Conservation (phyloP, 2,888 invertebrate genomes). For the Orthosia gracilis region DNA sequence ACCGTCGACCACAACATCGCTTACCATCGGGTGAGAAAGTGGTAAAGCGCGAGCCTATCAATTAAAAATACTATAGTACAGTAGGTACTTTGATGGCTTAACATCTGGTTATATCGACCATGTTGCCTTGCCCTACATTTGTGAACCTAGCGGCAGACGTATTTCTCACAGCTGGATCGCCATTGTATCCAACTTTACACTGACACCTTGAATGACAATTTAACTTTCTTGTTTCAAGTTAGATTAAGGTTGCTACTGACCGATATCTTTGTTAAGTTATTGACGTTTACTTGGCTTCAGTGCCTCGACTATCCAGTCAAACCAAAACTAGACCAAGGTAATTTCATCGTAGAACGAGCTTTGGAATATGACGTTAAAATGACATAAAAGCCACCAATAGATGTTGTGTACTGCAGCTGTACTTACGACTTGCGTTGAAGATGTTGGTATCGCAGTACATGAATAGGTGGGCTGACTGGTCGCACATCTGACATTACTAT, state of each 20-base stretch:
- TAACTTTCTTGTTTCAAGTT: constrained; percentile 29
- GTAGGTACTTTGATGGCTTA: background rate
- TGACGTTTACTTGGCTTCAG: background rate
- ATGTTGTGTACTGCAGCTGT: background rate
- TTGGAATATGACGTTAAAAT: background rate
- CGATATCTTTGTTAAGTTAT: constrained; percentile 16
- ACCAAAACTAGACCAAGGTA: background rate
- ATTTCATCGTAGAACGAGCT: background rate
- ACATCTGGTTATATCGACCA: background rate
- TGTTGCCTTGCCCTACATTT: background rate
- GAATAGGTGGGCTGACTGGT: background rate
- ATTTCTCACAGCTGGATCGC: background rate
- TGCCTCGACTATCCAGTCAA: background rate
- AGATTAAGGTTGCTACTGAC: constrained; percentile 20
- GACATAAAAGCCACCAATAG: background rate
- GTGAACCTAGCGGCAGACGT: constrained; percentile 3
- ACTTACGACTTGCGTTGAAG: background rate
- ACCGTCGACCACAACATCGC: no score
- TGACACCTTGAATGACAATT: constrained; percentile 51
- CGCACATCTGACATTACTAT: constrained; percentile 3
- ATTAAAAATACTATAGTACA: background rate
- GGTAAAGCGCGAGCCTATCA: no score
- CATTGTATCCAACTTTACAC: constrained; percentile 29
- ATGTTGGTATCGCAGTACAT: background rate
- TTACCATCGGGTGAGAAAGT: no score